Conservation (phyloP, 2,113 vertebrate species). For the Lepus americanus region DNA sequence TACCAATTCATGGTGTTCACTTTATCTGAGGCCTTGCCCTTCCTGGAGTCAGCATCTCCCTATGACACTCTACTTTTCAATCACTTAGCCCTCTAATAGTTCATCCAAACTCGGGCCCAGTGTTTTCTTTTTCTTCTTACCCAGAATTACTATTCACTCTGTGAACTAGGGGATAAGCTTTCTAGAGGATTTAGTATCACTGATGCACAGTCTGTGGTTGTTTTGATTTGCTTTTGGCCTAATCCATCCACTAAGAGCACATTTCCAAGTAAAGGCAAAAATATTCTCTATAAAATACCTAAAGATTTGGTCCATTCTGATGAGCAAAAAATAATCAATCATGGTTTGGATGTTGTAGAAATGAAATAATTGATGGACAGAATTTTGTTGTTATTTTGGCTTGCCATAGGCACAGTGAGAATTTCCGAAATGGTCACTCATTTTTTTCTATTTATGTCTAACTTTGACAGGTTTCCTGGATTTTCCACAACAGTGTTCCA, state of each 20-base stretch:
- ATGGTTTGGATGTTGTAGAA: background rate
- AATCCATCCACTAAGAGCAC: background rate
- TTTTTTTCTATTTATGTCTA: slow-evolving; percentile 71
- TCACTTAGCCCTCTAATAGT: background rate
- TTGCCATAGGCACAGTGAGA: background rate
- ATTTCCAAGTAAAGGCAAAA: slow-evolving; percentile 34
- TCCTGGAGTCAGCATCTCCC: background rate
- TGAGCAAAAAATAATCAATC: background rate
- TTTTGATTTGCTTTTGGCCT: background rate
- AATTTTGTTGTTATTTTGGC: background rate
- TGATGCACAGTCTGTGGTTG: background rate
- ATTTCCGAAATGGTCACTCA: slow-evolving; percentile 16
- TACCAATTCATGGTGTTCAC: background rate
- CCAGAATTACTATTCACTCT: background rate
- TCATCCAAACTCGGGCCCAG: background rate
- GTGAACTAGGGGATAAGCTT: background rate
- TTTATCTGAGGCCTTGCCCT: background rate
- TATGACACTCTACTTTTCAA: background rate
- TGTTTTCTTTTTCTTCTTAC: background rate
- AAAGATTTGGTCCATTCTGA: background rate
- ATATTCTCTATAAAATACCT: background rate
- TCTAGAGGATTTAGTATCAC: background rate
- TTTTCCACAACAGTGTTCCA: background rate
- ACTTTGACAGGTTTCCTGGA: slow-evolving; percentile 50
- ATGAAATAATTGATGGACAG: background rate